Percentiles rank a stretch among this genome's conserved stretches.
phyloP scores from a whole-genome alignment of 2,113 vertebrate species.

The Erpornis zantholeuca region DNA sequence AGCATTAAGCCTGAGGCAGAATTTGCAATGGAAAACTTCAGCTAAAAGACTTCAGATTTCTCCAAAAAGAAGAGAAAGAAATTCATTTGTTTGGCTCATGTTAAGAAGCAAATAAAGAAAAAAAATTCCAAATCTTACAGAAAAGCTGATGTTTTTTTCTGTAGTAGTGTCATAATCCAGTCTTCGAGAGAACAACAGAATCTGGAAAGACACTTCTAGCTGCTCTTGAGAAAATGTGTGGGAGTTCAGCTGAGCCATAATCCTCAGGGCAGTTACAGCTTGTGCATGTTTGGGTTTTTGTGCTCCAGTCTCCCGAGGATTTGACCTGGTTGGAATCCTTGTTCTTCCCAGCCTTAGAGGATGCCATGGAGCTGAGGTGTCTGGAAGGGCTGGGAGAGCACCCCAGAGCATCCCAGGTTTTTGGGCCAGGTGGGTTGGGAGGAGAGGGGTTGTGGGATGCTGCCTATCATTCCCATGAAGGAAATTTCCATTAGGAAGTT shows the following conservation, averaged over 20 bases:
- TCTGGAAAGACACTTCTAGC: background rate
- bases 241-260: background rate
- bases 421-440: background rate
- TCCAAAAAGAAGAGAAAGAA: background rate
- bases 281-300: background rate
- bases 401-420: background rate
- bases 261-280: background rate
- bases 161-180: background rate
- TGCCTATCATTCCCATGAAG: background rate
- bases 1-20: background rate
- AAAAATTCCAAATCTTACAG: background rate
- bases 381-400: background rate
- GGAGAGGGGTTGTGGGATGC: background rate
- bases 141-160: background rate
- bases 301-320: background rate
- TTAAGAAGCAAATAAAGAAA: background rate
- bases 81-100: background rate
- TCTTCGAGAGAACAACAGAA: background rate
- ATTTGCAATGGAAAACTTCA: background rate
- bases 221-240: background rate
- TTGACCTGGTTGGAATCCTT: background rate
- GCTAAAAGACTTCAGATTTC: background rate
- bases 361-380: background rate
- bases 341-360: background rate
- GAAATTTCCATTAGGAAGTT: slow-evolving; percentile 6